Evolutionary conservation across 2,888 invertebrate species (phyloP).

Genomic region (Chouioia cunea): DNA sequence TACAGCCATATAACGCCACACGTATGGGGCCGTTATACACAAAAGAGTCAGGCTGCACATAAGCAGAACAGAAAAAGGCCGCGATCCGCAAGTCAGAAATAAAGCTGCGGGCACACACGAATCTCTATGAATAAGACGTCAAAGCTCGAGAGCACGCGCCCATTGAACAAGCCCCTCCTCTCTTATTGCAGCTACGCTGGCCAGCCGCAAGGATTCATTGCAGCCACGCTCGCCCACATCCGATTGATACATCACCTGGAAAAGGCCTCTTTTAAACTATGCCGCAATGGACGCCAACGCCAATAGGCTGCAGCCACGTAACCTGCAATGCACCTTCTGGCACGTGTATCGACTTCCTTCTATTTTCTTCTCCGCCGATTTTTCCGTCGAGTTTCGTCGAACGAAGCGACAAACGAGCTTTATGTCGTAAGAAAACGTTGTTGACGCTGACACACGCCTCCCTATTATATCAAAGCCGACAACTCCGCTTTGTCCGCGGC

Average conservation of each 20-base stretch:
- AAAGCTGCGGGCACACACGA: neutral
- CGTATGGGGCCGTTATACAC: too few species aligned
- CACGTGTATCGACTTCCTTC: conserved; percentile 36
- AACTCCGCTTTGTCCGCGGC: too few species aligned
- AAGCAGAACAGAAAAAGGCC: too few species aligned
- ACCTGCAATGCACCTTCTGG: too few species aligned
- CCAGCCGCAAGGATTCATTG: too few species aligned
- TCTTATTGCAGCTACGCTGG: too few species aligned
- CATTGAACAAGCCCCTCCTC: neutral
- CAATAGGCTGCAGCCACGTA: too few species aligned
- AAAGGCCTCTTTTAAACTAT: too few species aligned
- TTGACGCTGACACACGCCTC: neutral
- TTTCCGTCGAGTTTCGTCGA: conserved; percentile 9
- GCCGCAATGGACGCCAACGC: too few species aligned
- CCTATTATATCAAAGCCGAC: conserved; percentile 12
- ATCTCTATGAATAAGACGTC: conserved; percentile 22
- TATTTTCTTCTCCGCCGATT: neutral
- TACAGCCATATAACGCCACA: too few species aligned
- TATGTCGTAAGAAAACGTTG: neutral
- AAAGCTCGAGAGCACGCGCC: conserved; percentile 1
- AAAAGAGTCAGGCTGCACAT: too few species aligned
- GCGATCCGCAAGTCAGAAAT: conserved; percentile 34
- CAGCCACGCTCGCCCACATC: too few species aligned
- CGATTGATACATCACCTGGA: conserved; percentile 21
- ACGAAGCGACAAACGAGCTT: neutral